Percentiles rank a stretch among this genome's conserved stretches.
phyloP scores from a whole-genome alignment of 2,888 invertebrate genomes.

The Limulus polyphemus region DNA sequence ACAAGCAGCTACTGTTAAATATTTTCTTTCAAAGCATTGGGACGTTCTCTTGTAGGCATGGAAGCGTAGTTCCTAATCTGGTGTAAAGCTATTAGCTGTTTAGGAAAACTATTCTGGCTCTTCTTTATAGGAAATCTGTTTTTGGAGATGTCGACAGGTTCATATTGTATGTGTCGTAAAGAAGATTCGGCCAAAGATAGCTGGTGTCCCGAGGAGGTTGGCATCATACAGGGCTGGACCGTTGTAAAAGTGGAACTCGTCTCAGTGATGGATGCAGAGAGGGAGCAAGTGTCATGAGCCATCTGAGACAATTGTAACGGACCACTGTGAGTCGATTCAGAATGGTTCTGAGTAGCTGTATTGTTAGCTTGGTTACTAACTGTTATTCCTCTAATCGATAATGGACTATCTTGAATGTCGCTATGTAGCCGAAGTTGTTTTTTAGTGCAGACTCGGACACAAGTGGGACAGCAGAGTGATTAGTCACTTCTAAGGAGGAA shows the following conservation, averaged over 20 bases:
- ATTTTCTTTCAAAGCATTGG: slow-evolving; percentile 22
- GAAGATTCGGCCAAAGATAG: slow-evolving; percentile 32
- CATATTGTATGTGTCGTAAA: slow-evolving; percentile 56
- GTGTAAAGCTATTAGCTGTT: slow-evolving; percentile 85
- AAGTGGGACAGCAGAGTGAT: too few species aligned
- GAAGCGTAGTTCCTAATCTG: slow-evolving; percentile 95
- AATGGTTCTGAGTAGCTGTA: too few species aligned
- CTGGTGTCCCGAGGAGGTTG: slow-evolving; percentile 27
- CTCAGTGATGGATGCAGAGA: too few species aligned
- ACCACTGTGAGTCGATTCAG: too few species aligned
- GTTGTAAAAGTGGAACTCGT: slow-evolving; percentile 69
- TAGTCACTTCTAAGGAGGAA: too few species aligned
- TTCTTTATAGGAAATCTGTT: slow-evolving; percentile 4
- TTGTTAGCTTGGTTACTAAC: too few species aligned
- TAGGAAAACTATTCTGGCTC: slow-evolving; percentile 55
- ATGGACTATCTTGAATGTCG: too few species aligned
- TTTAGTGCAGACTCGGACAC: too few species aligned
- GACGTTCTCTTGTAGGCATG: slow-evolving; percentile 44
- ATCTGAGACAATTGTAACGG: too few species aligned
- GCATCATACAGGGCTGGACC: slow-evolving; percentile 46
- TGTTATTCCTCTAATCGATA: too few species aligned
- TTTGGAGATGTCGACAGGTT: slow-evolving; percentile 55
- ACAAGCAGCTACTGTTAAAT: slow-evolving; percentile 13
- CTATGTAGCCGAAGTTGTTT: too few species aligned
- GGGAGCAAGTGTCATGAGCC: too few species aligned